A percentile compares a stretch with the other conserved stretches of the same genome.
Conservation (phyloP, 2,888 invertebrate genomes). For the Drosophila phalerata region DNA sequence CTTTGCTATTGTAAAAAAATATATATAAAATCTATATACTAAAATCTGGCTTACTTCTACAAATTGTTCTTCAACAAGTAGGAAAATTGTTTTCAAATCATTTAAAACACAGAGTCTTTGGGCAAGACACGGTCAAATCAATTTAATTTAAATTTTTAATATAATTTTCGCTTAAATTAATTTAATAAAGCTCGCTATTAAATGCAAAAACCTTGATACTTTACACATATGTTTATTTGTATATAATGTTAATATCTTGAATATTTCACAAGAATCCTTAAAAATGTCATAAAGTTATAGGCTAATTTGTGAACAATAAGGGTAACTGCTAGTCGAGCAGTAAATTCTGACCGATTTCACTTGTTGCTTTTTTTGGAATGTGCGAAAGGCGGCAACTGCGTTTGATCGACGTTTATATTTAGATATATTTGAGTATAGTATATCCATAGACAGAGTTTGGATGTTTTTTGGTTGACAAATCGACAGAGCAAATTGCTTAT, state of each 20-base stretch:
- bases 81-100: too few relatives aligned
- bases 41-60: too few relatives aligned
- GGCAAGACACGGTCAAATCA: too few relatives aligned
- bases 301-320: not conserved
- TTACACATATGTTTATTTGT: not conserved
- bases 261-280: not conserved
- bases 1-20: not conserved
- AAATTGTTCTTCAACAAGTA: too few relatives aligned
- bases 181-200: too few relatives aligned
- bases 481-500: conserved; percentile 73
- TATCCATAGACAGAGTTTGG: conserved; percentile 15
- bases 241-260: not conserved
- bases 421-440: conserved; percentile 5
- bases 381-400: conserved; percentile 28
- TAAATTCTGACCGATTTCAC: not conserved
- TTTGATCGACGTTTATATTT: conserved; percentile 33
- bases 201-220: too few relatives aligned
- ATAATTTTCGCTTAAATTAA: too few relatives aligned
- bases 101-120: too few relatives aligned
- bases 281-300: too few relatives aligned
- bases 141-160: too few relatives aligned
- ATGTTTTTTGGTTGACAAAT: conserved; percentile 66
- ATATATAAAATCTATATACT: too few relatives aligned
- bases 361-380: conserved; percentile 17
- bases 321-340: not conserved